Evolutionary conservation across 2,797 vertebrate genomes (phyloP).

Genomic region (Poliocrania exsul): DNA sequence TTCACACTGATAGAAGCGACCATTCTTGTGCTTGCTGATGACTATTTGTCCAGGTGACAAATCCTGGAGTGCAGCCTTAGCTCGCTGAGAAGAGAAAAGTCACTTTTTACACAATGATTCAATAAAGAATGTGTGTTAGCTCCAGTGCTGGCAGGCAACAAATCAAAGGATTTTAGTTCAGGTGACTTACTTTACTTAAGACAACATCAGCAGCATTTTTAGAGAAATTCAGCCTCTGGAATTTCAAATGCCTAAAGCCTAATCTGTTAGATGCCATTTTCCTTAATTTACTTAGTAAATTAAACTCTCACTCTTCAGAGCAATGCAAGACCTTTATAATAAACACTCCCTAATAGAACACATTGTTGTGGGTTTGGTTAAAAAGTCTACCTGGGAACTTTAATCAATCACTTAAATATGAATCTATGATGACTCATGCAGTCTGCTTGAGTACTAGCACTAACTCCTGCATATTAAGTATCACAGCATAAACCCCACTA

Average conservation of each 20-base stretch:
- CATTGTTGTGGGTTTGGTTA: not conserved
- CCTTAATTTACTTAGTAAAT: not conserved
- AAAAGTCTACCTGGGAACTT: not conserved
- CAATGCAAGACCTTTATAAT: not conserved
- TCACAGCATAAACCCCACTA: not conserved
- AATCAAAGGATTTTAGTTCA: not conserved
- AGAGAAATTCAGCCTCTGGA: not conserved
- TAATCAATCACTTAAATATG: not conserved
- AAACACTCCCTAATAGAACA: not conserved
- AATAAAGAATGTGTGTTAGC: not conserved
- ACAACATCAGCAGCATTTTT: not conserved
- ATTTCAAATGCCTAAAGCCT: not conserved
- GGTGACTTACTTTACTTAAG: not conserved
- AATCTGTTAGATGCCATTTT: not conserved
- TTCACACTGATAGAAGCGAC: slow-evolving; percentile 96
- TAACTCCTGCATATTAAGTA: not conserved
- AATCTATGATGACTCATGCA: not conserved
- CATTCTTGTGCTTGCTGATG: slow-evolving; percentile 94
- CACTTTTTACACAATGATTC: not conserved
- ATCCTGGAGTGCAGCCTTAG: slow-evolving; percentile 84
- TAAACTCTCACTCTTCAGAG: not conserved
- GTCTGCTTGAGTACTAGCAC: not conserved
- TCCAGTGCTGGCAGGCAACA: not conserved
- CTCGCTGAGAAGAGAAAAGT: slow-evolving; percentile 77
- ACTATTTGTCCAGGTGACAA: slow-evolving; percentile 89